Evolutionary conservation across 2,113 vertebrate species (phyloP), one percentile per base, ranked within the genome.

Genomic region (Alligator mississippiensis): DNA sequence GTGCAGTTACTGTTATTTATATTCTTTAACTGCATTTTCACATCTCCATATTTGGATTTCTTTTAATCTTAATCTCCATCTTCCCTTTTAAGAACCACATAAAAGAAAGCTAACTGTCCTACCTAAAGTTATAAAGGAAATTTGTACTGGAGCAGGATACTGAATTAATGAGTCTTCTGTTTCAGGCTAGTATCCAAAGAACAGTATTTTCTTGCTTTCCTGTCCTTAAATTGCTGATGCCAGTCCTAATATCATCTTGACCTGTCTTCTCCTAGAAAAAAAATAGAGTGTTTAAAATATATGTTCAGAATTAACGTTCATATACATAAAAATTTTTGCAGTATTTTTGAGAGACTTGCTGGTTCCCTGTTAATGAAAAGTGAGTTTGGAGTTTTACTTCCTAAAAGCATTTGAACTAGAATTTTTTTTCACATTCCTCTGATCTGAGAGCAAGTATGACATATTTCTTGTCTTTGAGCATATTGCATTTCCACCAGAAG

Each of bases 211-310:
- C 34, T 34, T 34, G 34, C 34, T 34, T 34, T 34, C 34, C 34
- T 34, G 34, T 34, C 34, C 34, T 34, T 34, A 34, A 34, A 34
- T 34, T 34, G 34, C 34, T 34, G 34, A 34, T 34, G 34, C 34
- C 34, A 34, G 34, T 34, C 34, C 34, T 34, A 4, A 34, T 34
- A 34, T 34, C 34, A 34, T 34, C 91, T 87, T 83, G 93, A 63
- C 24, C 79, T 94, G 64, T 88, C 77, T 91, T 95, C 90, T 78
- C 75, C 75, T 83, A 85, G 85, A 96, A 94, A 92, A 92, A 76
- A 68, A 78, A 88, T 80, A 86, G 90, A 87, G 63, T 87, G 70
- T 70, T 70, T 89, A 92, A 90, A 81, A 89, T 72, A 21, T 85
- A 92, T 93, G 83, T 92, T 92, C 54, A 72, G 28, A 82, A 91